Conservation (phyloP, 2,797 vertebrate species). For the Sebastes steindachneri region DNA sequence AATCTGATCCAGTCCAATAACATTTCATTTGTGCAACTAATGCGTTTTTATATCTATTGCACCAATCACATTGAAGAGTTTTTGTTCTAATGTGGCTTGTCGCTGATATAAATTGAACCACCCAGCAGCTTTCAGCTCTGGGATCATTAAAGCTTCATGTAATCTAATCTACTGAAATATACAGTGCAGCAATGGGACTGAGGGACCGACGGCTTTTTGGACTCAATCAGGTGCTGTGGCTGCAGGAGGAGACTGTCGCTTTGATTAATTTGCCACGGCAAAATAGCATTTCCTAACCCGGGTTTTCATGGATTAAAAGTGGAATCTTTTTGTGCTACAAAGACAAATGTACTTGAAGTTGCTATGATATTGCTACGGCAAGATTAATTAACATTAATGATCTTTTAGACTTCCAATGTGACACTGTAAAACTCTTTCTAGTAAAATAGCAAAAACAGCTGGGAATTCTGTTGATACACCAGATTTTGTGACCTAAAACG, state of each 20-base stretch:
- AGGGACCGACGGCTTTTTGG: background rate
- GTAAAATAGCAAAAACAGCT: background rate
- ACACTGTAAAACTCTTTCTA: background rate
- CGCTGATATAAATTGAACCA: conserved; percentile 51
- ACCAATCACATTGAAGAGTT: conserved; percentile 18
- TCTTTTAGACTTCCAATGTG: background rate
- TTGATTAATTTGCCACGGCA: background rate
- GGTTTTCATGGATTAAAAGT: background rate
- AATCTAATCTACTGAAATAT: conserved; percentile 54
- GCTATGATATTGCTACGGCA: background rate
- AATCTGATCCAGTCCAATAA: conserved; percentile 46
- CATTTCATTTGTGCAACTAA: conserved; percentile 21
- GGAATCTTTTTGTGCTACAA: background rate
- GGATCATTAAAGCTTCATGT: conserved; percentile 56
- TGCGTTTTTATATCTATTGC: conserved; percentile 9
- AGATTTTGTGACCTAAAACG: background rate
- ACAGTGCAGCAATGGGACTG: conserved; percentile 16
- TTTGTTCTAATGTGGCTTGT: conserved; percentile 13
- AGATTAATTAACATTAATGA: background rate
- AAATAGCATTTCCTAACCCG: background rate
- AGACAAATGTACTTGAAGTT: background rate
- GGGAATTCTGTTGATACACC: background rate
- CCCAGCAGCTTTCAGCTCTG: conserved; percentile 39
- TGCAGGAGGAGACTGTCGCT: background rate
- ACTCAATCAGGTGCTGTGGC: background rate